Conservation (phyloP, 1,140 invertebrate genomes). For the Oreohelix idahoensis region DNA sequence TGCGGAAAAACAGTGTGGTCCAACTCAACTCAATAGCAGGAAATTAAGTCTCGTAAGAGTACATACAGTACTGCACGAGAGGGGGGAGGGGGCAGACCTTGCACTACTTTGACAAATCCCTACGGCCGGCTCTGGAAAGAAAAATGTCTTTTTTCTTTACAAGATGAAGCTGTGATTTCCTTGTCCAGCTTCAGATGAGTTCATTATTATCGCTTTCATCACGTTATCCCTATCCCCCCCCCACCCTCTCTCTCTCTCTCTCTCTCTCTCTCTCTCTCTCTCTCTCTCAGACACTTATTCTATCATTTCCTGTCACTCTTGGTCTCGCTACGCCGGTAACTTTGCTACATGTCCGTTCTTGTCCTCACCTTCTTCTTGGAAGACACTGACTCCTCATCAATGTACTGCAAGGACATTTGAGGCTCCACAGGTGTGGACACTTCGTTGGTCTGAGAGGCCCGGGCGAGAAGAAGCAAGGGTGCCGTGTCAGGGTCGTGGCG, state of each 20-base stretch:
- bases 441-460: neutral
- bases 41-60: too few species aligned
- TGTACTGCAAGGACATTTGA: conserved; percentile 13
- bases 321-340: too few species aligned
- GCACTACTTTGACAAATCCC: too few species aligned
- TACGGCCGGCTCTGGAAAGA: too few species aligned
- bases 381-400: neutral
- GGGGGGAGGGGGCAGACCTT: too few species aligned
- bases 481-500: conserved; percentile 21
- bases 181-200: too few species aligned
- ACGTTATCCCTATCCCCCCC: neutral
- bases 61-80: too few species aligned
- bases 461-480: neutral
- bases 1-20: too few species aligned
- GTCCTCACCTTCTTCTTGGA: conserved; percentile 4
- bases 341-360: neutral
- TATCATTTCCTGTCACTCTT: neutral
- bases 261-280: conserved; percentile 7
- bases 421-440: neutral
- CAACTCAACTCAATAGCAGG: too few species aligned
- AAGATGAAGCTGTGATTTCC: too few species aligned
- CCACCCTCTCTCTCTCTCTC: neutral
- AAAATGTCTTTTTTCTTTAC: too few species aligned
- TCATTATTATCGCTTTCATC: too few species aligned
- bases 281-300: neutral